Base-by-base conservation (phyloP, 2,888 invertebrate genomes). In the Drosophila kanekoi region DNA sequence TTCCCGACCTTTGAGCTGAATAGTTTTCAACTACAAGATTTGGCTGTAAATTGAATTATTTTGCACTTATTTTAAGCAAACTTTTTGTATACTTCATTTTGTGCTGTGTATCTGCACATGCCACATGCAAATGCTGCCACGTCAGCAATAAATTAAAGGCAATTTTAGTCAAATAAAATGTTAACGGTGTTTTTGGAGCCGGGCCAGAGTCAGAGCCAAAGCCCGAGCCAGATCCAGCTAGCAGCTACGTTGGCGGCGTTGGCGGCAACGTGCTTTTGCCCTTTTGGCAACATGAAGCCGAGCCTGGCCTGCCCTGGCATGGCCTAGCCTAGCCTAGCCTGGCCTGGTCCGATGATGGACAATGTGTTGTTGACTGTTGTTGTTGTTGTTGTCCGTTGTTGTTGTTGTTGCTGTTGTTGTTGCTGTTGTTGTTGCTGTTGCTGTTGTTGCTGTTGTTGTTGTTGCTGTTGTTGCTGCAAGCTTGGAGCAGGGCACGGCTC, bases 141-240 rank as follows among this genome's bases (percentile, higher is more conserved):
- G 86, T 87, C 83, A 77, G 89, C 78, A 88, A 86, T 86, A 86
- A 89, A 89, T 89, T 87, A 82, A 82, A 82, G 88, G 82, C 89
- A 89, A 89, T 89, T 86, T 86, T 79, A 72, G 85, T 79, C 88
- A 89, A 86, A 86, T 89, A 86, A 86, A 85, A 89, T 86, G 89
- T 79, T 85, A 86, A 86, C 85, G 85, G 85, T 74, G 79, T 67
- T 63, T 37, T 65, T 71, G 41, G 5, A 41, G 49, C 69, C 56
- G 14, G 65, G 66, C 73, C 58, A 35, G 68, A 68, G 37, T 3
- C 35, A 37, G 14, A 37, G 37, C n/a, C 32, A 33, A 0, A 23
- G 23, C 2, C 32, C 18, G 1, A 11, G 23, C 8, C 32, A 33
- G 1, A 11, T 47, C 45, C 66, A 48, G 28, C 62, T 52, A 18